These are phyloP conservation scores for Discoglossus pictus DNA, from an alignment of 2,797 vertebrate genomes.

Conservation along the genomic window DNA sequence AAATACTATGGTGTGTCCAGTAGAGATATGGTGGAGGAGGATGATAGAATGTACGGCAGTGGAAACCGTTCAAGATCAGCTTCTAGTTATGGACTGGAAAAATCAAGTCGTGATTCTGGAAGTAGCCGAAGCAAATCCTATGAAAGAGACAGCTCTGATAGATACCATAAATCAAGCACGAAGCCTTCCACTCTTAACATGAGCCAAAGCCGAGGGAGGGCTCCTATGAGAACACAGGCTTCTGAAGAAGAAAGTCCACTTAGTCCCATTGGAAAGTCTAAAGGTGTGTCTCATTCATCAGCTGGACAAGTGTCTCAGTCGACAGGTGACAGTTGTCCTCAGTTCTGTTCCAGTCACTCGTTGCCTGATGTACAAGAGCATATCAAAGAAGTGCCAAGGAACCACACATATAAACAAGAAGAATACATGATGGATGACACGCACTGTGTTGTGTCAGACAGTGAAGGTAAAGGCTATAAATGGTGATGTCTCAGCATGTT, in stretches of 20 bases:
- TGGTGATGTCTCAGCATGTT: slow-evolving; percentile 80
- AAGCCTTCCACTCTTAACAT: slow-evolving; percentile 73
- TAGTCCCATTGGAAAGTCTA: slow-evolving; percentile 88
- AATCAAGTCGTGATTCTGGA: slow-evolving; percentile 81
- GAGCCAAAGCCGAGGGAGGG: slow-evolving; percentile 81
- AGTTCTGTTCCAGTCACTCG: slow-evolving; percentile 97
- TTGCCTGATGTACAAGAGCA: slow-evolving; percentile 98
- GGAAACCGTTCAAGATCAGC: slow-evolving; percentile 80
- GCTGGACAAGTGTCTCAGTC: slow-evolving; percentile 77
- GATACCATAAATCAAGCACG: slow-evolving; percentile 81
- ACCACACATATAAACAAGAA: slow-evolving; percentile 94
- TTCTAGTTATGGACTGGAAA: slow-evolving; percentile 88
- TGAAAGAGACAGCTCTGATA: slow-evolving; percentile 85
- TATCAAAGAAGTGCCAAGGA: slow-evolving; percentile 91
- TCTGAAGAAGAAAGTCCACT: slow-evolving; percentile 96
- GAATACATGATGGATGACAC: slow-evolving; percentile 97
- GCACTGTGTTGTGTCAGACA: slow-evolving; percentile 98
- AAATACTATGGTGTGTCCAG: slow-evolving; percentile 87
- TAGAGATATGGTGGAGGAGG: slow-evolving; percentile 86
- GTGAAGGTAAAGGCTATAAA: slow-evolving; percentile 92
- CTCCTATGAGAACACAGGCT: slow-evolving; percentile 87
- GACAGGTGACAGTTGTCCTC: slow-evolving; percentile 81
- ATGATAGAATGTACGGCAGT: slow-evolving; percentile 83
- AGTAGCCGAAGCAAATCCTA: slow-evolving; percentile 90
- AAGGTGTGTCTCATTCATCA: slow-evolving; percentile 78